Conservation (phyloP, 2,888 invertebrate genomes). For the Pinctada fucata region DNA sequence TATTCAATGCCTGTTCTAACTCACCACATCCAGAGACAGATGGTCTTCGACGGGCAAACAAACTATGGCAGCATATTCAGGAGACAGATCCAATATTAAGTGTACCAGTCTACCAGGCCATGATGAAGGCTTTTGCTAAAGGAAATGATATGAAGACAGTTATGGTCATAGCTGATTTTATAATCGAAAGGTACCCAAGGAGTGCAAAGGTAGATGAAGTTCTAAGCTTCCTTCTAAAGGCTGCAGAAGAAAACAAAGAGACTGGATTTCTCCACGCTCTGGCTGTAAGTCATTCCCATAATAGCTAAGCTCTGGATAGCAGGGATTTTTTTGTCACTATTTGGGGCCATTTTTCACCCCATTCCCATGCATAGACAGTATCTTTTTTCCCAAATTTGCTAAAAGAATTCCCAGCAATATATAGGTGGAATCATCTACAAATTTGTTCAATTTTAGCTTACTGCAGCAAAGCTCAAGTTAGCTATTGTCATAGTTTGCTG, state of each 20-base stretch:
- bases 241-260: neutral
- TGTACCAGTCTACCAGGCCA: neutral
- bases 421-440: no score
- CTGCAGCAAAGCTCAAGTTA: no score
- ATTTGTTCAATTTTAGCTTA: no score
- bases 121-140: slow-evolving; percentile 10
- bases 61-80: neutral
- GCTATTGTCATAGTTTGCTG: no score
- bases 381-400: no score
- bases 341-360: no score
- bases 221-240: neutral
- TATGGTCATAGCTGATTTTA: neutral
- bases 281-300: neutral
- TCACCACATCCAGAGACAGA: slow-evolving; percentile 12
- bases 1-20: slow-evolving; percentile 5
- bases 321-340: no score
- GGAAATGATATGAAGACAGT: slow-evolving; percentile 2
- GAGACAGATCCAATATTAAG: neutral
- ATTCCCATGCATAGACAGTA: no score
- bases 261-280: neutral
- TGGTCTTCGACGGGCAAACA: neutral
- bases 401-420: no score
- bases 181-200: neutral
- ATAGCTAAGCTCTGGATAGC: neutral
- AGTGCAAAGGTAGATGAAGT: neutral